phyloP scores from a whole-genome alignment of 37 sponge, comb jelly and placozoan genomes.

The Oscarella lobularis region DNA sequence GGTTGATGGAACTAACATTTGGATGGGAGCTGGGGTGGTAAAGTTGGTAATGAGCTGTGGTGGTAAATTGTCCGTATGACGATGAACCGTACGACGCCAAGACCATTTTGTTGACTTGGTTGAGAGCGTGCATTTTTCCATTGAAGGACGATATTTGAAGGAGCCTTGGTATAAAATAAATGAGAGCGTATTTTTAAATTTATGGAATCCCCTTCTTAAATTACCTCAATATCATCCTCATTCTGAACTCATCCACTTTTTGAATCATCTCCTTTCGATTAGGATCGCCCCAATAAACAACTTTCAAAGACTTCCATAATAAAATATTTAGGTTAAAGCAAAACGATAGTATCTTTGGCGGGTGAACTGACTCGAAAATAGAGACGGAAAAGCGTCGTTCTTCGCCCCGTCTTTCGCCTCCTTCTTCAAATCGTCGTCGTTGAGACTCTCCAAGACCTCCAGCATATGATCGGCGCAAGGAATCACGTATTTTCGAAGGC shows the following conservation, averaged over 20 bases:
- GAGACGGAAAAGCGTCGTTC: constrained; percentile 52
- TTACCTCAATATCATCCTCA: constrained; percentile 73
- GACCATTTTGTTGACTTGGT: constrained; percentile 45
- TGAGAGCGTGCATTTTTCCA: constrained; percentile 99
- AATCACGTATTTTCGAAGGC: constrained; percentile 49
- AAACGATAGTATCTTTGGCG: not conserved
- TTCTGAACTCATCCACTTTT: constrained; percentile 52
- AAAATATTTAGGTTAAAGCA: not conserved
- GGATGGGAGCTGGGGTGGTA: no score
- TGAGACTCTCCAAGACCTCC: constrained; percentile 54
- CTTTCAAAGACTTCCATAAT: constrained; percentile 38
- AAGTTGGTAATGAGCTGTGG: no score
- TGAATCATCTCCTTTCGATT: constrained; percentile 15
- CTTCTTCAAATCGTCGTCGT: constrained; percentile 80
- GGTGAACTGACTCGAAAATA: not conserved
- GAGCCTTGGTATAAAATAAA: constrained; percentile 24
- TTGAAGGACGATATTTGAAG: constrained; percentile 82
- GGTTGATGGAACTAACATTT: no score
- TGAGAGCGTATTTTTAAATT: not conserved
- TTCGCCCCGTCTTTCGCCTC: constrained; percentile 59
- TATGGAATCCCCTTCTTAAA: constrained; percentile 2
- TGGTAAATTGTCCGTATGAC: no score
- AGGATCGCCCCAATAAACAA: constrained; percentile 32
- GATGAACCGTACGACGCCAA: not conserved
- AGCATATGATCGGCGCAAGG: constrained; percentile 69